These are phyloP conservation scores for Amphipyra berbera DNA, from an alignment of 2,888 invertebrate genomes.

Conservation along the genomic window DNA sequence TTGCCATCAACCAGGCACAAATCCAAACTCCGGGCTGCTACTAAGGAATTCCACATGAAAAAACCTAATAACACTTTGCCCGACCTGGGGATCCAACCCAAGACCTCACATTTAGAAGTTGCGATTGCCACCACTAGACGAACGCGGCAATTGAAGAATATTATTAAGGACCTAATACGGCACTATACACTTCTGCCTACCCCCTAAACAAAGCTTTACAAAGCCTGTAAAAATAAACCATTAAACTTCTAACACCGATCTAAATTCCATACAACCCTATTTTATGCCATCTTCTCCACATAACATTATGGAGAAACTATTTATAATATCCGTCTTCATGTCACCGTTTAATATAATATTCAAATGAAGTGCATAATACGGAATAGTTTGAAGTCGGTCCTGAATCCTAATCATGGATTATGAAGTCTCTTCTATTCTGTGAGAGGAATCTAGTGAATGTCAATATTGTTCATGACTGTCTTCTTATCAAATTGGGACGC, in stretches of 20 bases:
- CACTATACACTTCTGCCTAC: too few relatives aligned
- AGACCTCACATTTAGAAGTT: too few relatives aligned
- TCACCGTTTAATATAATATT: slow-evolving; percentile 64
- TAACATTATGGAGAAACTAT: slow-evolving; percentile 27
- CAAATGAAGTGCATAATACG: slow-evolving; percentile 59
- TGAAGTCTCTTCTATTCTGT: slow-evolving; percentile 33
- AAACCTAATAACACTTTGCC: too few relatives aligned
- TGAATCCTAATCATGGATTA: slow-evolving; percentile 61
- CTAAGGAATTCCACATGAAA: too few relatives aligned
- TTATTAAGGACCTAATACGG: too few relatives aligned
- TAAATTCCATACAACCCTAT: slow-evolving; percentile 5
- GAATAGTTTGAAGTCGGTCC: slow-evolving; percentile 47
- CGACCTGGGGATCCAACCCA: too few relatives aligned
- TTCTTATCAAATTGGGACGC: background rate
- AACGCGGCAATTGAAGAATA: too few relatives aligned
- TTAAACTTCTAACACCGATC: background rate
- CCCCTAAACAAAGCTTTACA: too few relatives aligned
- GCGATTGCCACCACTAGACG: too few relatives aligned
- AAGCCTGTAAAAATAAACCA: too few relatives aligned
- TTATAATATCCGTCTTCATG: slow-evolving; percentile 44
- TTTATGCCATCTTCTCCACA: background rate
- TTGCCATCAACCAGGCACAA: too few relatives aligned
- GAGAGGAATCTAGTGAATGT: slow-evolving; percentile 46
- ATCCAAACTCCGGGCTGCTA: too few relatives aligned
- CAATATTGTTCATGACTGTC: slow-evolving; percentile 56